Conservation (phyloP, 1,140 invertebrate genomes). For the Drosophila takahashii region DNA sequence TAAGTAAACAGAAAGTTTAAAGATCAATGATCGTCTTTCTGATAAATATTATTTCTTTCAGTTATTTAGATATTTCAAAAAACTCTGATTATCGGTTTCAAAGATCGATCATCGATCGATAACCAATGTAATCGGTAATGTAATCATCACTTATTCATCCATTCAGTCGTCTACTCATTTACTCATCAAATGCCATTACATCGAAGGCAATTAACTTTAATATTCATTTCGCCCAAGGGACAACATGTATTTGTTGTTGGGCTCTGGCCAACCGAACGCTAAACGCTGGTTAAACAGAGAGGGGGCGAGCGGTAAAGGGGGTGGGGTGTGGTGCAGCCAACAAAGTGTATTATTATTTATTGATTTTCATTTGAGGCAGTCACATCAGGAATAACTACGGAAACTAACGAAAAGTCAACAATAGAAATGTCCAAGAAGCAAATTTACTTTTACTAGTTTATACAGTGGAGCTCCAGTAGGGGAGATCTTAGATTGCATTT, state of each 20-base stretch:
- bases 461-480: background rate
- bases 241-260: constrained; percentile 19
- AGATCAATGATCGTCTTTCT: background rate
- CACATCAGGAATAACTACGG: constrained; percentile 19
- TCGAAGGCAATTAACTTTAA: constrained; percentile 38
- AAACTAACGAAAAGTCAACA: constrained; percentile 35
- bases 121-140: background rate
- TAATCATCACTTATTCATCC: constrained; percentile 6
- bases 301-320: background rate
- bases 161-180: constrained; percentile 1
- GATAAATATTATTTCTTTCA: too few species aligned
- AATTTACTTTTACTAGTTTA: constrained; percentile 52
- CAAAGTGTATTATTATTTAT: constrained; percentile 80
- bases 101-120: constrained; percentile 3
- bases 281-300: background rate
- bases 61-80: background rate
- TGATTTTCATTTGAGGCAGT: constrained; percentile 62
- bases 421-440: constrained; percentile 25
- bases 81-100: background rate
- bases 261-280: constrained; percentile 12
- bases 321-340: constrained; percentile 27
- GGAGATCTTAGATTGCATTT: background rate
- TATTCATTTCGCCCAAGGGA: constrained; percentile 38
- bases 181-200: constrained; percentile 23
- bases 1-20: background rate